These are phyloP conservation scores for Trogon surrucura DNA, from an alignment of 2,113 vertebrate species.

Conservation along the genomic window DNA sequence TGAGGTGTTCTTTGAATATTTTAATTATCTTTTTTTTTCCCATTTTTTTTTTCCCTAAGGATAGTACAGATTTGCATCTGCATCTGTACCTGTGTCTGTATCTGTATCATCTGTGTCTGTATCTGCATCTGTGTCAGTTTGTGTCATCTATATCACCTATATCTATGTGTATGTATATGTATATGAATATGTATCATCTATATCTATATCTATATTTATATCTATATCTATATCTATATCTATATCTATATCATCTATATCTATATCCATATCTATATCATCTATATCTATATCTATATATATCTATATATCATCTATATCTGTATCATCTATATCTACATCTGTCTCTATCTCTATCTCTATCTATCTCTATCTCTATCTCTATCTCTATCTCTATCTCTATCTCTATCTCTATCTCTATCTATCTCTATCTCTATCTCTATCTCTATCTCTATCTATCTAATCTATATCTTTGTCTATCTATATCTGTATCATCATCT, in stretches of 20 bases:
- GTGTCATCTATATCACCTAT: too few species aligned
- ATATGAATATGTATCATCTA: too few species aligned
- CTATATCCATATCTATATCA: neutral
- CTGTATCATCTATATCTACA: neutral
- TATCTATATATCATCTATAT: neutral
- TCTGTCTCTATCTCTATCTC: neutral
- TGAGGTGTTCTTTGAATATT: neutral
- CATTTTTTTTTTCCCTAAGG: neutral
- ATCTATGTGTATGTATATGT: too few species aligned
- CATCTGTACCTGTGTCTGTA: neutral
- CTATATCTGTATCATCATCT: neutral
- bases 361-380: neutral
- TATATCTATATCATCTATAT: too few species aligned
- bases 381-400: neutral
- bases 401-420: neutral
- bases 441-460: neutral
- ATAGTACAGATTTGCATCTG: neutral
- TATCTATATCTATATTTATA: too few species aligned
- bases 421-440: neutral
- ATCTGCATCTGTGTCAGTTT: too few species aligned
- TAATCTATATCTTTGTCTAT: neutral
- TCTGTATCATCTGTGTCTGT: too few species aligned
- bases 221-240: too few species aligned
- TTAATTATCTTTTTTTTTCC: neutral
- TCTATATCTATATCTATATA: neutral